Evolutionary conservation across 1,140 invertebrate species (phyloP), one percentile per base, ranked within the genome.

Genomic region (Meloidogyne exigua): DNA sequence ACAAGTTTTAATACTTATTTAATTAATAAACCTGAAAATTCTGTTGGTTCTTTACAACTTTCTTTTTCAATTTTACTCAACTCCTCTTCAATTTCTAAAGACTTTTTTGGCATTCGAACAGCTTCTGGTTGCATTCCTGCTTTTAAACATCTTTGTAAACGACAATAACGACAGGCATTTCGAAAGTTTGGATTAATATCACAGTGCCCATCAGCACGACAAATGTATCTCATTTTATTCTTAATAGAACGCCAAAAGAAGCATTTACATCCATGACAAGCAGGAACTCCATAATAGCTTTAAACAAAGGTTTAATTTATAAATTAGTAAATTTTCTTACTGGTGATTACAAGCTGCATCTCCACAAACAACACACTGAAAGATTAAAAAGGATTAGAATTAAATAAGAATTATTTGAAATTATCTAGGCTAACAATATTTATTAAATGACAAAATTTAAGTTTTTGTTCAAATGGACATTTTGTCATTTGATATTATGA

Each of bases 131-230:
- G 85, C 83, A 84, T 84, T 68, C 83, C 83, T 69, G 82, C 95
- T 88, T 95, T 93, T 87, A 98, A 96, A 86, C 96, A 98, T 89
- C 97, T 98, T 79, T 93, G 91, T 72, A 98, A 90, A 76, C 95
- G 91, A 90, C 96, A 98, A 85, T 95, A 98, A 49, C 95, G 92
- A 88, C 84, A 85, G 71, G 79, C 95, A 88, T 98, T 98, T 79
- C 95, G 91, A 89, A 97, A 97, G 89, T 98, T 95, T 78, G 76
- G 72, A 76, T 69, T 76, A 26, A 79, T 77, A 44, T 81, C 64
- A 66, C 77, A 76, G 36, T 81, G 71, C 26, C 75, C 69, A 68
- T 76, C 71, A 39, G 68, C 70, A n/a, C 70, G 71, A 63, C 75
- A 77, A 26, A 79, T 75, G 66, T 79, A 72, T 72, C 36, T 73